A percentile compares a stretch with the other conserved stretches of the same genome.
These are phyloP conservation scores for Eumacrocentrus americanus DNA, from an alignment of 2,888 invertebrate species.

Conservation along the genomic window DNA sequence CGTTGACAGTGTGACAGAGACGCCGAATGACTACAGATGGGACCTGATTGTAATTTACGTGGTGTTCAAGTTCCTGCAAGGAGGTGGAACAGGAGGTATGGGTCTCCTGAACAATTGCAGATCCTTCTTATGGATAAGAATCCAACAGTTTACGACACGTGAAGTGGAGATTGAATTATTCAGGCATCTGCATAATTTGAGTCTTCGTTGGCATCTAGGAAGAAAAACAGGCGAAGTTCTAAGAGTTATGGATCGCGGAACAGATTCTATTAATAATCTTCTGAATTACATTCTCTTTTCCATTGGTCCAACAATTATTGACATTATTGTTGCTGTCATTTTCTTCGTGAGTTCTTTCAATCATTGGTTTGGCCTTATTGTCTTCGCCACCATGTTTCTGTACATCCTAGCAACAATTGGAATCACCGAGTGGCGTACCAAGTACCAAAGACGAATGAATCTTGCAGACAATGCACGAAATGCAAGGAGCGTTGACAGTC, in stretches of 20 bases:
- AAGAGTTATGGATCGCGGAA: slow-evolving; percentile 95
- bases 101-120: slow-evolving; percentile 91
- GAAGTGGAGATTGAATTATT: slow-evolving; percentile 77
- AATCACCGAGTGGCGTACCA: slow-evolving; percentile 98
- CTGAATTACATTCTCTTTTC: slow-evolving; percentile 92
- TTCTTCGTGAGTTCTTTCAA: slow-evolving; percentile 90
- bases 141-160: slow-evolving; percentile 94
- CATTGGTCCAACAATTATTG: slow-evolving; percentile 89
- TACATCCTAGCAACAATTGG: slow-evolving; percentile 88
- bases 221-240: slow-evolving; percentile 97
- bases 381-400: slow-evolving; percentile 89
- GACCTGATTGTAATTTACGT: slow-evolving; percentile 88
- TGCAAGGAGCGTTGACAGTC: slow-evolving; percentile 91
- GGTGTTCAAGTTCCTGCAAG: slow-evolving; percentile 90
- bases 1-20: slow-evolving; percentile 60
- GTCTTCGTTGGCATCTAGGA: slow-evolving; percentile 92
- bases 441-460: slow-evolving; percentile 94
- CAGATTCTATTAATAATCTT: slow-evolving; percentile 93
- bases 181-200: slow-evolving; percentile 84
- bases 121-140: slow-evolving; percentile 91
- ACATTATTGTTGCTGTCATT: slow-evolving; percentile 88
- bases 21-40: slow-evolving; percentile 70
- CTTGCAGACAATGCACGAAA: slow-evolving; percentile 90
- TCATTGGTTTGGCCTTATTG: slow-evolving; percentile 93
- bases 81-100: slow-evolving; percentile 91